Percentiles rank a stretch among this genome's conserved stretches.
phyloP scores from a whole-genome alignment of 2,113 vertebrate genomes.

The Mionectes macconnelli region DNA sequence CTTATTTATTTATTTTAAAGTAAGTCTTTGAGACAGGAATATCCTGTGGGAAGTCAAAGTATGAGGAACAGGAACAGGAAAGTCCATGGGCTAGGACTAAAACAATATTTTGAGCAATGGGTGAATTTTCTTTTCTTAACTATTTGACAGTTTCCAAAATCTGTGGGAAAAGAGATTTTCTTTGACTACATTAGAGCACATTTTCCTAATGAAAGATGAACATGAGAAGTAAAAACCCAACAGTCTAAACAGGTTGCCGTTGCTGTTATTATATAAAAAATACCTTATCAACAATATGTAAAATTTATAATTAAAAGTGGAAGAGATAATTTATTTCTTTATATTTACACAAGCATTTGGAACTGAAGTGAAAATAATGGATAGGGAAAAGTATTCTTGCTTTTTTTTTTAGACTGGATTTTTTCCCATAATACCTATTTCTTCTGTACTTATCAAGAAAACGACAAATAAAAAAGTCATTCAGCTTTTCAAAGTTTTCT shows the following conservation, averaged over 20 bases:
- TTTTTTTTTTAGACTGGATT: not conserved
- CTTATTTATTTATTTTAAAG: constrained; percentile 6
- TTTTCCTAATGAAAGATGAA: not conserved
- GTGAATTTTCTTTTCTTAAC: not conserved
- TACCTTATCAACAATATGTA: not conserved
- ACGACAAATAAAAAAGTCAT: not conserved
- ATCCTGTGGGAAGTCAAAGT: not conserved
- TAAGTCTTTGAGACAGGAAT: not conserved
- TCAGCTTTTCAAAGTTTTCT: not conserved
- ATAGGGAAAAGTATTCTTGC: not conserved
- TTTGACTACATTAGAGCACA: not conserved
- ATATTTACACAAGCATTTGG: not conserved
- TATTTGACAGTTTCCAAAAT: not conserved
- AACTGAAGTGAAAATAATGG: not conserved
- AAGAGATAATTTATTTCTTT: not conserved
- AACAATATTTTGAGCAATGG: not conserved
- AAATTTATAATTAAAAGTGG: not conserved
- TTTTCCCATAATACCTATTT: not conserved
- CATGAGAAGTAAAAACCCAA: not conserved
- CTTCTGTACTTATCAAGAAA: not conserved
- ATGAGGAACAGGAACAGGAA: not conserved
- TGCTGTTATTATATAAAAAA: not conserved
- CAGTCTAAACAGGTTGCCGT: not conserved
- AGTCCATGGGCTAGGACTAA: not conserved
- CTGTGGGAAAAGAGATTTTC: not conserved